These are phyloP conservation scores for Asobara japonica DNA, from an alignment of 1,140 invertebrate species.

Conservation along the genomic window DNA sequence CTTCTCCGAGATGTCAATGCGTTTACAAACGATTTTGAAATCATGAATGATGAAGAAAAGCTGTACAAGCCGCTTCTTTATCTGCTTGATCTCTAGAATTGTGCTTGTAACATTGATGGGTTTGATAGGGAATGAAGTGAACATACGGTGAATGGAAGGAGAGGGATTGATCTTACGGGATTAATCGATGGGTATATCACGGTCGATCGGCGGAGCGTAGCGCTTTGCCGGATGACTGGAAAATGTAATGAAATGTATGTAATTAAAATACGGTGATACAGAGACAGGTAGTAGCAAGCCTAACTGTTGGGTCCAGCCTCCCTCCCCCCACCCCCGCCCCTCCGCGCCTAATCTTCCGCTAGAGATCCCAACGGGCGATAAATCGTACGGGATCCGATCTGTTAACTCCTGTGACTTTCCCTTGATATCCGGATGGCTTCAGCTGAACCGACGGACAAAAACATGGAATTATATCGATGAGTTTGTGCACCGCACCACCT, in stretches of 20 bases:
- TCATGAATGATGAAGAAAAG: no score
- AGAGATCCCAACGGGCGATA: conserved; percentile 25
- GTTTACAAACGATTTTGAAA: no score
- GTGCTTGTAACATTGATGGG: background rate
- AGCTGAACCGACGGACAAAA: background rate
- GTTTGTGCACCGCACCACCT: no score
- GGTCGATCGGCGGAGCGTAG: conserved; percentile 13
- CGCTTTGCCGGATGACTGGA: background rate
- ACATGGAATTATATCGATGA: background rate
- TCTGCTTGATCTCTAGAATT: background rate
- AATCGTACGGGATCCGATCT: conserved; percentile 18
- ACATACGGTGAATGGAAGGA: background rate
- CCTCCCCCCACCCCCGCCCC: no score
- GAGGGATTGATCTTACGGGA: background rate
- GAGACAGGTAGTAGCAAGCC: background rate
- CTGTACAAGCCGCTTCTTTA: background rate
- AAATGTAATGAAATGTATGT: conserved; percentile 27
- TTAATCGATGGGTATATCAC: conserved; percentile 26
- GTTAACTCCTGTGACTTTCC: conserved; percentile 20
- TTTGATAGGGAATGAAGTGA: background rate
- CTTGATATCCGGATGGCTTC: background rate
- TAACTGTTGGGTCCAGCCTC: conserved; percentile 4
- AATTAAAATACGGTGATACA: conserved; percentile 7
- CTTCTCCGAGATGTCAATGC: no score
- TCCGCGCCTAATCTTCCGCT: no score